Percentiles rank a stretch among this genome's conserved stretches.
Evolutionary conservation across 2,888 invertebrate genomes (phyloP).

Genomic region (Xylota sylvarum): DNA sequence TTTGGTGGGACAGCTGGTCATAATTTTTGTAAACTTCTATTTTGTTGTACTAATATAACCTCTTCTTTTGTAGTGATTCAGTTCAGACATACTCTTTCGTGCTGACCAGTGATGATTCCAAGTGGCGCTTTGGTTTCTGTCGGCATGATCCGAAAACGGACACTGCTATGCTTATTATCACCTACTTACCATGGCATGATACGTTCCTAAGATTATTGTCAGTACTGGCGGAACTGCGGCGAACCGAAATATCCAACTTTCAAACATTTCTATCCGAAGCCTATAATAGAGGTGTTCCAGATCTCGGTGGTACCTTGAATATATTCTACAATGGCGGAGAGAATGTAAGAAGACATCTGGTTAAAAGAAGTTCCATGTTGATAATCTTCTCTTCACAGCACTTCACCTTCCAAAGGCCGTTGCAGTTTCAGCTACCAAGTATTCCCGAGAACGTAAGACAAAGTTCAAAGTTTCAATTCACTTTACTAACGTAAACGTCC

Average conservation of each 20-base stretch:
- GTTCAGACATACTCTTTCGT: constrained; percentile 99
- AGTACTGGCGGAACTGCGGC: constrained; percentile 82
- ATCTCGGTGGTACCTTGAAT: constrained; percentile 88
- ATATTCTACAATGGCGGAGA: constrained; percentile 87
- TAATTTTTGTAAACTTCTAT: no score
- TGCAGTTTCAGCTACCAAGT: constrained; percentile 93
- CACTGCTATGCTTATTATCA: constrained; percentile 93
- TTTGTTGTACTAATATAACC: background rate
- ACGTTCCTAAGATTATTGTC: constrained; percentile 89
- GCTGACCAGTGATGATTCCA: constrained; percentile 96
- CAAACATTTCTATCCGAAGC: constrained; percentile 88
- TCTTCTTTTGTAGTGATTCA: constrained; percentile 86
- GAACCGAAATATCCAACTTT: constrained; percentile 81
- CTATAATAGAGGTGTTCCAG: constrained; percentile 89
- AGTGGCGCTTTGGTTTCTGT: constrained; percentile 99
- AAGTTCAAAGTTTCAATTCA: background rate
- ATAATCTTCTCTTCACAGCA: constrained; percentile 87
- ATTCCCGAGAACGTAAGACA: constrained; percentile 97
- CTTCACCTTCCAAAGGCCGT: constrained; percentile 92
- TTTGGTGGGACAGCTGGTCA: no score
- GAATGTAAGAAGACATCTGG: constrained; percentile 86
- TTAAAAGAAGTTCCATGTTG: constrained; percentile 80
- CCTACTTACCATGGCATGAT: constrained; percentile 98
- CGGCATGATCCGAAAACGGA: constrained; percentile 96
- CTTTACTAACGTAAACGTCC: background rate